A percentile compares a stretch with the other conserved stretches of the same genome.
Evolutionary conservation across 2,888 invertebrate genomes (phyloP).

Genomic region (Acanthosepion pharaonis): DNA sequence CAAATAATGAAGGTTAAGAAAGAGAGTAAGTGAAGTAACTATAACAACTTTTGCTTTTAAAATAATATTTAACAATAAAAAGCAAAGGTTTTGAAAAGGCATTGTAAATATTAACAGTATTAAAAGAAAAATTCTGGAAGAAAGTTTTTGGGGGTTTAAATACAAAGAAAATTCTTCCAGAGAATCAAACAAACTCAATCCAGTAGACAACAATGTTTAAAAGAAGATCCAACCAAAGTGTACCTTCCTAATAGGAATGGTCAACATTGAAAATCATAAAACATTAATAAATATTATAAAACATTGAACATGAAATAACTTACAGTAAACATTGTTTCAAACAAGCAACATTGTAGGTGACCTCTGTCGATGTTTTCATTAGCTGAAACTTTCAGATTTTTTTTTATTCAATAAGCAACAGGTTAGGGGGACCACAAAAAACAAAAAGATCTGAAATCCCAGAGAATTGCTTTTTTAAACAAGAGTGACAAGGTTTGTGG

Average conservation of each 20-base stretch:
- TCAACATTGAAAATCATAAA: slow-evolving; percentile 16
- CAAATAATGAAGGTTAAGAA: not conserved
- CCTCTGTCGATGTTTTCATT: not conserved
- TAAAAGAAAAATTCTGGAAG: not conserved
- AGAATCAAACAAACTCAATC: not conserved
- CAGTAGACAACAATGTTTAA: not conserved
- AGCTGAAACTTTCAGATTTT: not conserved
- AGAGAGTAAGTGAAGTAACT: not conserved
- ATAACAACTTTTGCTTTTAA: not conserved
- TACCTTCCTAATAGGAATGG: not conserved
- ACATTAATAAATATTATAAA: not conserved
- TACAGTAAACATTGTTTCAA: not conserved
- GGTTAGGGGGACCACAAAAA: not conserved
- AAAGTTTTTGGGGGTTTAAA: not conserved
- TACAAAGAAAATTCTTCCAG: not conserved
- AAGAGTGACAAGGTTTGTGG: not conserved
- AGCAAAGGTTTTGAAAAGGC: not conserved
- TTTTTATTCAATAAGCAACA: not conserved
- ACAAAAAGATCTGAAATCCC: not conserved
- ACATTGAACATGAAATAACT: not conserved
- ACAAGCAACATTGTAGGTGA: not conserved
- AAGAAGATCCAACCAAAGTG: not conserved
- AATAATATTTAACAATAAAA: not conserved
- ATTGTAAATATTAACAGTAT: not conserved
- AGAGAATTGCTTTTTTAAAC: not conserved